Evolutionary conservation across 1,140 invertebrate species (phyloP).

Genomic region (Euwallacea similis): DNA sequence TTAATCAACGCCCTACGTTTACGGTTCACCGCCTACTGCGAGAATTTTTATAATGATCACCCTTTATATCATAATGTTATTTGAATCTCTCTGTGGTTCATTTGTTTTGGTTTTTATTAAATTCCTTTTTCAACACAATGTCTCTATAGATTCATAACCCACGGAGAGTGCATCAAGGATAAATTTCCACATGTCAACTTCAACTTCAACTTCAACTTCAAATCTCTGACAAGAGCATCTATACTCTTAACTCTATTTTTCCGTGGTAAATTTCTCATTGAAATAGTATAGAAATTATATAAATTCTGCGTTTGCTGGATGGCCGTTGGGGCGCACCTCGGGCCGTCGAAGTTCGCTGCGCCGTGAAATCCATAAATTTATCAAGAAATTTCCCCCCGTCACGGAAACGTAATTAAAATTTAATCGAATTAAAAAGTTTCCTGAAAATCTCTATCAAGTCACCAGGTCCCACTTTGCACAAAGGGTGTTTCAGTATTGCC

Average conservation of each 20-base stretch:
- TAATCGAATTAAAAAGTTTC: conserved; percentile 34
- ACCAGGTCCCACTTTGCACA: background rate
- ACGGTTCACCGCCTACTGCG: too few relatives aligned
- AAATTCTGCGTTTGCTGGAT: conserved; percentile 12
- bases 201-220: too few relatives aligned
- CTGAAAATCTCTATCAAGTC: conserved; percentile 24
- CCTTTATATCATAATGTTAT: too few relatives aligned
- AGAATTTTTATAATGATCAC: too few relatives aligned
- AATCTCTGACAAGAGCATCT: too few relatives aligned
- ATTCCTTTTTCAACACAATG: too few relatives aligned
- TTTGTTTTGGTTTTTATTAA: too few relatives aligned
- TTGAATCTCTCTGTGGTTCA: too few relatives aligned
- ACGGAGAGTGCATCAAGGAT: too few relatives aligned
- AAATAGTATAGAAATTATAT: conserved; percentile 19
- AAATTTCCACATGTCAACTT: too few relatives aligned
- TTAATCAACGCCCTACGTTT: too few relatives aligned
- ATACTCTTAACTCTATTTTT: background rate
- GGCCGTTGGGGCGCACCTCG: conserved; percentile 6
- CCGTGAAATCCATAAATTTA: conserved; percentile 32
- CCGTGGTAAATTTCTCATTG: conserved; percentile 19
- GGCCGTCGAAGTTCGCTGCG: conserved; percentile 5
- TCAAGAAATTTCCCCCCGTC: conserved; percentile 33
- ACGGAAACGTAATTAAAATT: conserved; percentile 33
- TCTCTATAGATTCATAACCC: too few relatives aligned
- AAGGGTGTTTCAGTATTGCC: conserved; percentile 1